Base-by-base conservation (phyloP, 35 echinoderm and acorn worm genomes). In the Amphiura filiformis region DNA sequence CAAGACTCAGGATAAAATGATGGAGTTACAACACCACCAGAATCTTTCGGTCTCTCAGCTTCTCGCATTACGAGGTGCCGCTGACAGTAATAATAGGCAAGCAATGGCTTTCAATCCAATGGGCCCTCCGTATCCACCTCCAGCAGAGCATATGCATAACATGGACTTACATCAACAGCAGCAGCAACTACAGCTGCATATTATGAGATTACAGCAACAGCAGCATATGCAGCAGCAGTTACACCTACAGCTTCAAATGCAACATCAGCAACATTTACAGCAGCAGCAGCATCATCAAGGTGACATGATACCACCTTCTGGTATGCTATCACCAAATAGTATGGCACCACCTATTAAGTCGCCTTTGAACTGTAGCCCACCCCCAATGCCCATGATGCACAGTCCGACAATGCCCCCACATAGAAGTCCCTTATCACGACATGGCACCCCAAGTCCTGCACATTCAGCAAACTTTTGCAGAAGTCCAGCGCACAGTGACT, bases 111-210 rank as follows among this genome's bases (percentile, higher is more conserved):
- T 39, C 75, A 26, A 61, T 85, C 44, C 40, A 85, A 36, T 91
- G 81, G 30, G 35, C 84, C 34, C 76, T 82, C 0, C 84, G 47
- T 91, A 82, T 78, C 44, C 81, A 83, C n/a, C n/a, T n/a, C 76
- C 82, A 78, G 31, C 44, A 78, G 61, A 70, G 70, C 89, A 91
- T 37, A 82, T 76, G 41, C 83, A 91, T 36, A 79, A 56, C 38
- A 85, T 91, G 32, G 89, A 91, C 28, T 83, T 82, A 56, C 89
- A 91, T 70, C 61, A 70, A 79, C 89, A 91, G 89, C 81, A 84
- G 14, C 89, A 91, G 47, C n/a, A n/a, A n/a, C 49, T 85, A 38
- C 89, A 83, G 28, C 84, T 91, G 70, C 82, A 52, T 20, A 78
- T 85, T 52, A 39, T 78, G 89, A 70, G 41, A 20, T 77, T 91